Base-by-base conservation (phyloP, 1,140 invertebrate genomes). In the Chymomyza costata region DNA sequence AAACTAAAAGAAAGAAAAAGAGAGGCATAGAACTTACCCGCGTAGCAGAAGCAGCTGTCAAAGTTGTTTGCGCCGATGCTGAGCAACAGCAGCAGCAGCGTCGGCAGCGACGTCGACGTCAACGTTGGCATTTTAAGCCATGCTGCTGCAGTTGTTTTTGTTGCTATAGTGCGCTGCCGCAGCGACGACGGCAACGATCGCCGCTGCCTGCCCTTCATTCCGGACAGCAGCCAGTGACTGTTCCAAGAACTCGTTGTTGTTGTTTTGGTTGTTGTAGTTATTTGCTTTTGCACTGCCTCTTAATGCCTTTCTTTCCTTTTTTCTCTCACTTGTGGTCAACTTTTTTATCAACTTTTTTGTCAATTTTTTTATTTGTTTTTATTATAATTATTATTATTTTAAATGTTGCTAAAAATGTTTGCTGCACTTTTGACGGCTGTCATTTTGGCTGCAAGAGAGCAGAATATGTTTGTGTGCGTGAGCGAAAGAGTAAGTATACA, bases 21-120 rank as follows among this genome's bases (percentile, higher is more conserved):
- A 37, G 48, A 44, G 18, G 30, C 38, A 28, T 40, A 53, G 49
- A 70, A 78, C 71, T 78, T 78, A 78, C 71, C 71, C 71, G 71
- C 73, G 71, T 78, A 78, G 80, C 71, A 78, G 63, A 63, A 78
- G 71, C 71, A 78, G 71, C 71, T 78, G 71, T 70, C 64, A 49
- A 58, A 49, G 48, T 49, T 52, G 49, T 54, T 43, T 48, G 37
- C 51, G 38, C 43, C 51, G 44, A 55, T 45, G 45, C 45, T 25
- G 57, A 49, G 25, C 41, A 58, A 41, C 19, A 76, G 61, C 37
- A 66, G 48, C 53, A 73, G 35, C 34, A 54, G 38, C 19, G 51
- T 41, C 14, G 21, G 19, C 37, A 18, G 21, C 53, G 40, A 38
- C 47, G 54, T 3, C 17, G 15, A n/a, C 50, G 25, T 40, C 59